Evolutionary conservation across 2,797 vertebrate species (phyloP).

Genomic region (Poecilia velifera): DNA sequence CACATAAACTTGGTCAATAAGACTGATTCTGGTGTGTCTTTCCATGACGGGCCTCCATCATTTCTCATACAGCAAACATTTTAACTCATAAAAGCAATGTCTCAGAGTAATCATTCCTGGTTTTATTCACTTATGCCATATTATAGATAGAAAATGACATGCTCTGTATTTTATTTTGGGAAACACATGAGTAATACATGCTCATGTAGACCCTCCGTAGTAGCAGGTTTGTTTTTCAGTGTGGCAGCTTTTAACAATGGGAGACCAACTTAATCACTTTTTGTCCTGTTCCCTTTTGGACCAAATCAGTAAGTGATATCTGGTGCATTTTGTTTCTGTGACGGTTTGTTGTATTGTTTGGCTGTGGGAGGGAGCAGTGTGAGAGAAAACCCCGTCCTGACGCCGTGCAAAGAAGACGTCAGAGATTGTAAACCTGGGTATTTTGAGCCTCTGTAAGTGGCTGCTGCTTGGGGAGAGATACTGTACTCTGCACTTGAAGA

Average conservation of each 20-base stretch:
- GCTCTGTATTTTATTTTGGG: neutral
- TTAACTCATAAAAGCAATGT: neutral
- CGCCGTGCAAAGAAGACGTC: constrained; percentile 43
- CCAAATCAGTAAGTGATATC: constrained; percentile 4
- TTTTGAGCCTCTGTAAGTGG: constrained; percentile 53
- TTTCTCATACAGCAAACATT: neutral
- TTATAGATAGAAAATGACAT: neutral
- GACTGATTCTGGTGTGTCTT: neutral
- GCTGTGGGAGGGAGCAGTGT: constrained; percentile 1
- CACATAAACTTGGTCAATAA: neutral
- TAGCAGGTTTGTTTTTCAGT: neutral
- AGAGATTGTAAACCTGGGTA: constrained; percentile 48
- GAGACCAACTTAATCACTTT: constrained; percentile 10
- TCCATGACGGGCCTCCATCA: neutral
- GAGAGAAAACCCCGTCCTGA: constrained; percentile 33
- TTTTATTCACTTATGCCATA: neutral
- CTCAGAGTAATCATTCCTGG: neutral
- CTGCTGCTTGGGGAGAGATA: constrained; percentile 50
- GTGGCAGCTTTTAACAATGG: neutral
- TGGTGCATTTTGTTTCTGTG: constrained; percentile 7
- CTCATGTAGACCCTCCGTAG: neutral
- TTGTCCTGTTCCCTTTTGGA: constrained; percentile 3
- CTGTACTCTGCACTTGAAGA: constrained; percentile 59
- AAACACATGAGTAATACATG: neutral
- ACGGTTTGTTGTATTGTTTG: constrained; percentile 13